Evolutionary conservation across 2,797 vertebrate genomes (phyloP).

Genomic region (Mycteria americana): DNA sequence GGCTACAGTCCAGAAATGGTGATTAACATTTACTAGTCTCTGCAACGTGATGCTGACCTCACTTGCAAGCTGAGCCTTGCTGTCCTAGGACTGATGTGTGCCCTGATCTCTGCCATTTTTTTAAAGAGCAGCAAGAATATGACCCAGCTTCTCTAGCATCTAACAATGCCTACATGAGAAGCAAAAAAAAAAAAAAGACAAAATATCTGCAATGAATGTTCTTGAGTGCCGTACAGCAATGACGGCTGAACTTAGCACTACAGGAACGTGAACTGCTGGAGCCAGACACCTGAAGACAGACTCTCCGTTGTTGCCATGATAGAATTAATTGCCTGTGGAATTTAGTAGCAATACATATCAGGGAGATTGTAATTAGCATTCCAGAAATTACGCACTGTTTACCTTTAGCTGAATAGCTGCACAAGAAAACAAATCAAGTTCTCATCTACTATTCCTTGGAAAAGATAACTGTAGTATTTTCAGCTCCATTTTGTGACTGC

Average conservation of each 20-base stretch:
- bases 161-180: neutral
- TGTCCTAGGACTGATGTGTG: neutral
- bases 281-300: neutral
- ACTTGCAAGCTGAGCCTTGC: neutral
- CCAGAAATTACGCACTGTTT: neutral
- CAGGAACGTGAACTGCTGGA: neutral
- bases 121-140: neutral
- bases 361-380: neutral
- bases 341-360: neutral
- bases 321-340: neutral
- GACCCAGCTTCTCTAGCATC: neutral
- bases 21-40: neutral
- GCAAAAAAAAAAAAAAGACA: neutral
- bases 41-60: neutral
- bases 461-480: neutral
- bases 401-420: neutral
- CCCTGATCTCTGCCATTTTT: neutral
- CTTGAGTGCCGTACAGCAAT: neutral
- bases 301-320: neutral
- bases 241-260: neutral
- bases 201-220: neutral
- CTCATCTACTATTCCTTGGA: neutral
- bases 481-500: neutral
- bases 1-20: neutral
- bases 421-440: slow-evolving; percentile 8